Conservation (phyloP, 92 coral and sea anemone species). For the Bergia sp. region DNA sequence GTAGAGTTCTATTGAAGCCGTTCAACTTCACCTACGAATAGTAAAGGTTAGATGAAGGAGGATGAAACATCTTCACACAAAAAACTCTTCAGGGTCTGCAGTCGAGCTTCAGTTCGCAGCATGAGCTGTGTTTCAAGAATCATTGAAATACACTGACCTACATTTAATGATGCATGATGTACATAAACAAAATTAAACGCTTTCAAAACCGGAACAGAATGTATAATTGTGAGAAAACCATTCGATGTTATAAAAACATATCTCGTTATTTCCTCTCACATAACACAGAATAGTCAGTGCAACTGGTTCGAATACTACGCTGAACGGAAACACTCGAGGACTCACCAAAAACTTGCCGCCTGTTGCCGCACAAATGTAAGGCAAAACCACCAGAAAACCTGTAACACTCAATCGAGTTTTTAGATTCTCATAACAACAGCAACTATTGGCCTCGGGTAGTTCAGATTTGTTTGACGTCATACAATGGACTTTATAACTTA, state of each 20-base stretch:
- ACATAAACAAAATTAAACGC: background rate
- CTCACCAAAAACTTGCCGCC: background rate
- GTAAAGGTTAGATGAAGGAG: too few relatives aligned
- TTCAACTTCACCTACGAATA: too few relatives aligned
- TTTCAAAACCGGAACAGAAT: background rate
- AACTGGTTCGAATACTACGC: background rate
- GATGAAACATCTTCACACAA: too few relatives aligned
- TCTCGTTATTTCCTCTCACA: background rate
- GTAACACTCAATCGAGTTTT: background rate
- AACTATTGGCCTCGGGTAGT: too few relatives aligned
- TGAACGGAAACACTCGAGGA: background rate
- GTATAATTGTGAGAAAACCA: background rate
- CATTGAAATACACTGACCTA: background rate
- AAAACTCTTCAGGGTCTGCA: background rate
- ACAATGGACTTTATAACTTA: background rate
- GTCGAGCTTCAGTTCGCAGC: background rate
- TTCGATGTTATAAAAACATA: background rate
- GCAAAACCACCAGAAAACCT: background rate
- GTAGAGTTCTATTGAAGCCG: too few relatives aligned
- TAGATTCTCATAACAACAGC: background rate
- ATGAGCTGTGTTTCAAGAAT: background rate
- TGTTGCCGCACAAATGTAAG: background rate
- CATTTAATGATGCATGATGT: background rate
- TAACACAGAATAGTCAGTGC: background rate
- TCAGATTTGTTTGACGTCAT: background rate